A percentile compares a stretch with the other conserved stretches of the same genome.
These are phyloP conservation scores for Pollenia angustigena DNA, from an alignment of 2,888 invertebrate genomes.

Conservation along the genomic window DNA sequence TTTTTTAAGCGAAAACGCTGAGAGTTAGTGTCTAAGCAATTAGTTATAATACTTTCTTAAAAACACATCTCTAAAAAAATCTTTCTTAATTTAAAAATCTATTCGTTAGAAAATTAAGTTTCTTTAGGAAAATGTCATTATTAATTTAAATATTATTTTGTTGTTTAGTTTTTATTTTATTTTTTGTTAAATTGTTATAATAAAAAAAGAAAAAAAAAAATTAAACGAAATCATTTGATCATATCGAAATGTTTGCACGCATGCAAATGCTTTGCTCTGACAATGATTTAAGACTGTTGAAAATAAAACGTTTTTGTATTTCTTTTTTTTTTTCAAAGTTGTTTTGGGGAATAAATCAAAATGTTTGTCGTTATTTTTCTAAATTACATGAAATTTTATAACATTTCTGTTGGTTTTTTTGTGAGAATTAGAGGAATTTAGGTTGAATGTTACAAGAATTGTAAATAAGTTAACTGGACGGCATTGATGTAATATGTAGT, in stretches of 20 bases:
- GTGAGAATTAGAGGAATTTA: conserved; percentile 9
- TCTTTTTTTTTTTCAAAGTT: conserved; percentile 1
- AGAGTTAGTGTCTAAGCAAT: background rate
- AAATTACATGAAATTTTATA: conserved; percentile 42
- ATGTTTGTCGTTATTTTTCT: conserved; percentile 17
- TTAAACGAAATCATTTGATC: conserved; percentile 57
- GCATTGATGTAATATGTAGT: background rate
- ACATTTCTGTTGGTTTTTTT: conserved; percentile 9
- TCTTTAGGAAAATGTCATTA: conserved; percentile 54
- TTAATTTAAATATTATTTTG: conserved; percentile 65
- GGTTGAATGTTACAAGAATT: conserved; percentile 10
- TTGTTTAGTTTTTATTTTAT: conserved; percentile 65
- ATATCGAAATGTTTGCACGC: conserved; percentile 53
- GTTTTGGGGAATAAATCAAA: conserved; percentile 66
- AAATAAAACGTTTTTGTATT: conserved; percentile 27
- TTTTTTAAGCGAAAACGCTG: conserved; percentile 62
- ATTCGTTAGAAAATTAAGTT: conserved; percentile 14
- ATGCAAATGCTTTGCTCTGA: conserved; percentile 56
- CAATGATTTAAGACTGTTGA: conserved; percentile 70
- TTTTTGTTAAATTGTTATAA: conserved; percentile 5
- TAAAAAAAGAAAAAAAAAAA: conserved; percentile 29
- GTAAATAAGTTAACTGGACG: background rate
- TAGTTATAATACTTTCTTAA: conserved; percentile 16
- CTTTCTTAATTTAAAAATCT: conserved; percentile 28
- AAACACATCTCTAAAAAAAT: conserved; percentile 5